phyloP scores from a whole-genome alignment of 1,140 invertebrate species.

The Hirudo medicinalis region DNA sequence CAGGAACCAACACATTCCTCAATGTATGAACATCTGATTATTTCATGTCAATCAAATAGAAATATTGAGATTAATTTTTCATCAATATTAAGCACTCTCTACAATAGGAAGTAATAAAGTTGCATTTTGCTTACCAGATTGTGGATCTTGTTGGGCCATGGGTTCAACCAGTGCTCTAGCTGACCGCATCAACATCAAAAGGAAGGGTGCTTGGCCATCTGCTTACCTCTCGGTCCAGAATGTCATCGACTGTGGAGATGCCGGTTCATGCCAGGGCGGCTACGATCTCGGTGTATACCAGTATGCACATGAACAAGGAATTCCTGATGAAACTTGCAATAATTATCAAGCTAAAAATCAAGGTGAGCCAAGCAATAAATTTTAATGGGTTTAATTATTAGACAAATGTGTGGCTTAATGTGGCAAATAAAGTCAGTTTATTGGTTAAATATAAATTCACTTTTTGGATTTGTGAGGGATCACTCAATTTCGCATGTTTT shows the following conservation, averaged over 20 bases:
- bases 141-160: conserved; percentile 47
- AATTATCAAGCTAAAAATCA: conserved; percentile 46
- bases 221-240: conserved; percentile 43
- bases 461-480: too few relatives aligned
- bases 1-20: conserved; percentile 44
- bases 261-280: conserved; percentile 36
- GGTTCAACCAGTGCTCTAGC: conserved; percentile 43
- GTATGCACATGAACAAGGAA: conserved; percentile 43
- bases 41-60: background rate
- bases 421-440: too few relatives aligned
- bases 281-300: conserved; percentile 38
- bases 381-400: too few relatives aligned
- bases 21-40: conserved; percentile 32
- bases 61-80: background rate
- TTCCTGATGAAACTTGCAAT: conserved; percentile 46
- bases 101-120: background rate
- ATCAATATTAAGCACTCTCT: background rate
- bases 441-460: too few relatives aligned
- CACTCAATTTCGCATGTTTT: too few relatives aligned
- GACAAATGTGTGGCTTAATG: too few relatives aligned
- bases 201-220: conserved; percentile 43
- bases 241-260: conserved; percentile 43
- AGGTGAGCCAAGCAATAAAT: conserved; percentile 25
- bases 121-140: conserved; percentile 35
- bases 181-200: conserved; percentile 45